These are phyloP conservation scores for Hippocampus mohnikei DNA, from an alignment of 2,113 vertebrate species.

Conservation along the genomic window DNA sequence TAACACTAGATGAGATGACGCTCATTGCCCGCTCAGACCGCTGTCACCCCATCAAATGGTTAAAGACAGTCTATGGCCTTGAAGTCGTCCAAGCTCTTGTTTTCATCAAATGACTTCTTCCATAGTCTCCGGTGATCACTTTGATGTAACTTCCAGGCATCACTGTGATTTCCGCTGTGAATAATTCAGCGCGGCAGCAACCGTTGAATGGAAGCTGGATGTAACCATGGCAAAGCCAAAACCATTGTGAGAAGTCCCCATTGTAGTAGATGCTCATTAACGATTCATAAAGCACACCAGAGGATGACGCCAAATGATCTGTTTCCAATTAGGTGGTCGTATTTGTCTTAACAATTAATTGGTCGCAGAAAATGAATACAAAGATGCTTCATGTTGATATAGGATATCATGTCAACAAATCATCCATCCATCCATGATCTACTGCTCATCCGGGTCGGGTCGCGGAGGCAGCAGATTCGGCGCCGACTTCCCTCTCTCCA, in stretches of 20 bases:
- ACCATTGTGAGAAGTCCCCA: conserved; percentile 45
- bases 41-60: background rate
- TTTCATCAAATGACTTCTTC: conserved; percentile 23
- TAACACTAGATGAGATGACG: conserved; percentile 48
- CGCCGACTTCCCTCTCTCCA: too few relatives aligned
- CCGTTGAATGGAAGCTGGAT: conserved; percentile 55
- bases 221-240: conserved; percentile 62
- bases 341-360: background rate
- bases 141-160: conserved; percentile 25
- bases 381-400: background rate
- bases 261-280: conserved; percentile 50
- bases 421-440: too few relatives aligned
- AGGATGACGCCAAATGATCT: conserved; percentile 39
- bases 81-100: conserved; percentile 20
- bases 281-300: conserved; percentile 65
- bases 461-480: too few relatives aligned
- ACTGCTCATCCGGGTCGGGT: too few relatives aligned
- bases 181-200: conserved; percentile 39
- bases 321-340: conserved; percentile 7
- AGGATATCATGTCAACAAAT: conserved; percentile 5
- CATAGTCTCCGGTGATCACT: conserved; percentile 15
- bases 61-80: conserved; percentile 4
- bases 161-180: conserved; percentile 42
- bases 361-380: background rate
- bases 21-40: conserved; percentile 11